These are phyloP conservation scores for Coregonus clupeaformis DNA, from an alignment of 2,113 vertebrate species.

Conservation along the genomic window DNA sequence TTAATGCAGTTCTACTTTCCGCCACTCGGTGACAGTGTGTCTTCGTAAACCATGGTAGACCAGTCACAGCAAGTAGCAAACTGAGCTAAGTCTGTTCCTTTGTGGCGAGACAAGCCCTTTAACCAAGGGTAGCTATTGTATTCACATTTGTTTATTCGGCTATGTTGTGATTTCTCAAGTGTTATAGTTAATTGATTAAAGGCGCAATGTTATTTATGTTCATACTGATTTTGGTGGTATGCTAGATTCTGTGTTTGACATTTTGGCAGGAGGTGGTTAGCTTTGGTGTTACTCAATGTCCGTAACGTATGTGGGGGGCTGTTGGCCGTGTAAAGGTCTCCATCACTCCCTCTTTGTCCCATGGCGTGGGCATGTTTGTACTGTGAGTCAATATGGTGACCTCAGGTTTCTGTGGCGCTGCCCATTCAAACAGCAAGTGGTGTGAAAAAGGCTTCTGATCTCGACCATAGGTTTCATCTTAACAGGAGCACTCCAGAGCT, in stretches of 20 bases:
- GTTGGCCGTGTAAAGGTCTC: constrained; percentile 15
- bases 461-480: constrained; percentile 31
- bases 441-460: constrained; percentile 38
- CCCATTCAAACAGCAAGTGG: constrained; percentile 1
- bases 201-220: no score
- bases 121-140: background rate
- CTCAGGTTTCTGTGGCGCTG: constrained; percentile 31
- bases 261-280: background rate
- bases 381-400: constrained; percentile 34
- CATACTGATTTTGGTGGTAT: no score
- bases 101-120: background rate
- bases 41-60: background rate
- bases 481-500: constrained; percentile 16
- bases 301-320: background rate
- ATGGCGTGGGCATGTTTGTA: constrained; percentile 22
- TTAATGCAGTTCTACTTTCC: constrained; percentile 10
- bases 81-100: background rate
- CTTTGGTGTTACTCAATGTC: background rate
- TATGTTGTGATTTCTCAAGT: background rate
- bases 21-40: constrained; percentile 69
- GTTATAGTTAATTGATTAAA: background rate
- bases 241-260: background rate
- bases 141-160: background rate
- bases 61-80: background rate
- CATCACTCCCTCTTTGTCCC: constrained; percentile 3